Base-by-base conservation (phyloP, 2,888 invertebrate species). In the Conomelus anceps region DNA sequence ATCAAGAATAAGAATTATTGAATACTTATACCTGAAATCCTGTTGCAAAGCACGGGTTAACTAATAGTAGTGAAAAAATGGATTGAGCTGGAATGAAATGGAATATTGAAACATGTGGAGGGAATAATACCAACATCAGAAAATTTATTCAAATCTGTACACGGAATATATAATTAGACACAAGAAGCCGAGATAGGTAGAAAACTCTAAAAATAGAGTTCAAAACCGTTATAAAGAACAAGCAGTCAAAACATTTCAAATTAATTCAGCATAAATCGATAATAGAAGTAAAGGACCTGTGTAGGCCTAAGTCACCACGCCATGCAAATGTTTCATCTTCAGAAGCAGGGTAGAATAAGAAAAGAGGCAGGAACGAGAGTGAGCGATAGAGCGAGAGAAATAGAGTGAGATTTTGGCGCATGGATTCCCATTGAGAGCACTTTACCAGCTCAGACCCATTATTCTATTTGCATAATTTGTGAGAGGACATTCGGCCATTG, bases 311-410 rank as follows among this genome's bases (percentile, higher is more conserved):
- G 63, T 63, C 63, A 63, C 63, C 63, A n/a, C 7, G 63, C n/a
- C n/a, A 63, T 63, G 63, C 63, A 63, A 63, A 63, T 63, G 63
- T 20, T 63, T n/a, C 63, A n/a, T 63, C 63, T 63, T 63, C 11
- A 84, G 17, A 24, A 41, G 22, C 22, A 26, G 17, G 86, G n/a
- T 34, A 6, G 41, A 26, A 86, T 22, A 86, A 22, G 84, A 22
- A n/a, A n/a, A 13, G 41, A 34, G 41, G 41, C 94, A 91, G 29
- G 29, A 13, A 89, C 92, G 91, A 92, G 91, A 91, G 85, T 89
- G 84, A 34, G 84, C 26, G 85, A 89, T 86, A 84, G 86, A 89
- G 89, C 84, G 89, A 88, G 88, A 89, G 88, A 89, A 86, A 88
- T 84, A 63, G 89, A 88, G 34, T 22, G 88, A 84, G n/a, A 89